phyloP scores from a whole-genome alignment of 2,113 vertebrate genomes.

The Ammodramus savannarum region DNA sequence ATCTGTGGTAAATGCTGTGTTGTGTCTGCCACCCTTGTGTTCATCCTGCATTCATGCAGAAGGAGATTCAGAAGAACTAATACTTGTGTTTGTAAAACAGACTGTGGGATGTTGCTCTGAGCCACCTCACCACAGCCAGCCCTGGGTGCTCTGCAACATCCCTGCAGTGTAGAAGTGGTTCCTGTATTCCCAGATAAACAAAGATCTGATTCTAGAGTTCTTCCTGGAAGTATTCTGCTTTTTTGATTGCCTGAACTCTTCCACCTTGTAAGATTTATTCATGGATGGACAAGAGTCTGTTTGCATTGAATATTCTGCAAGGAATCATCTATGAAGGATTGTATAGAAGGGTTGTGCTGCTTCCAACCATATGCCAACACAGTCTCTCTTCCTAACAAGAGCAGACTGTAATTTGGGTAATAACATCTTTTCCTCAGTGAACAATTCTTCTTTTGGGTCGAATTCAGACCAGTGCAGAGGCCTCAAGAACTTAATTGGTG shows the following conservation, averaged over 20 bases:
- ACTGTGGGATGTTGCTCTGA: not conserved
- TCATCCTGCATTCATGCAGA: not conserved
- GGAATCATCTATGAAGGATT: not conserved
- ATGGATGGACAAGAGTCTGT: not conserved
- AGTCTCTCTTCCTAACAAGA: not conserved
- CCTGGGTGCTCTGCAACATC: not conserved
- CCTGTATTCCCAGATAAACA: not conserved
- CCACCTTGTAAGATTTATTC: not conserved
- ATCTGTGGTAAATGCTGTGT: not conserved
- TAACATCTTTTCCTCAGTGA: not conserved
- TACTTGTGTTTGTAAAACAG: not conserved
- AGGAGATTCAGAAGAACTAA: not conserved
- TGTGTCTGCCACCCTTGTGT: not conserved
- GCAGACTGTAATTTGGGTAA: conserved; percentile 14
- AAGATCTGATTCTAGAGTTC: not conserved
- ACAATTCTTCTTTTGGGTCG: conserved; percentile 22
- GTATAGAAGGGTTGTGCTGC: not conserved
- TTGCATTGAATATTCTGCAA: not conserved
- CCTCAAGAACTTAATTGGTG: conserved; percentile 19
- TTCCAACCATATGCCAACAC: not conserved
- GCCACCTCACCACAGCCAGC: not conserved
- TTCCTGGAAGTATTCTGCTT: not conserved
- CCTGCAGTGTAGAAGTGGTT: not conserved
- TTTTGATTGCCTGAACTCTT: not conserved
- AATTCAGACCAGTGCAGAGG: conserved; percentile 36